These are phyloP conservation scores for Spinus olivaceus DNA, from an alignment of 2,797 vertebrate genomes.

Conservation along the genomic window DNA sequence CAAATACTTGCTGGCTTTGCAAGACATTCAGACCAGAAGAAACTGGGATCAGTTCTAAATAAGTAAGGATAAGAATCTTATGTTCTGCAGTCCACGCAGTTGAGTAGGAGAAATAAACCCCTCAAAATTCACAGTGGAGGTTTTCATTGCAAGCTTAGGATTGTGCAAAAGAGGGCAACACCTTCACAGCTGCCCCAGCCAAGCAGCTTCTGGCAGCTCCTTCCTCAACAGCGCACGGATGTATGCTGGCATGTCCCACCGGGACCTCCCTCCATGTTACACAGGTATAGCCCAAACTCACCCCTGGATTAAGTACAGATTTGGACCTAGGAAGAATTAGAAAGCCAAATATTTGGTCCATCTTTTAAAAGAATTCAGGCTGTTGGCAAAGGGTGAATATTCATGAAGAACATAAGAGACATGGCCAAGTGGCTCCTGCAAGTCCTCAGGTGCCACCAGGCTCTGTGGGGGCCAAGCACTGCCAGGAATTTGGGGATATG, in stretches of 20 bases:
- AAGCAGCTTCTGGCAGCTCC: not conserved
- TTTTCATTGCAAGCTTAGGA: not conserved
- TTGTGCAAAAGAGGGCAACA: not conserved
- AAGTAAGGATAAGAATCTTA: conserved; percentile 11
- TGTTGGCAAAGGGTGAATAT: not conserved
- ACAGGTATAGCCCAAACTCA: not conserved
- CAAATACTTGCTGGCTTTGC: conserved; percentile 60
- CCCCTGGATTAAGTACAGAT: not conserved
- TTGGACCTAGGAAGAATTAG: not conserved
- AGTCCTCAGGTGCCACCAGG: not conserved
- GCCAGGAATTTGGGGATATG: not conserved
- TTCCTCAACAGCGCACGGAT: not conserved
- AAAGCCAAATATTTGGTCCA: not conserved
- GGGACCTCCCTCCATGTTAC: not conserved
- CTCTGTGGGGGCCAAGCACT: not conserved
- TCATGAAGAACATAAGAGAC: fast-evolving
- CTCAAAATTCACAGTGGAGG: not conserved
- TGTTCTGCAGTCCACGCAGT: not conserved
- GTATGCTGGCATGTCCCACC: fast-evolving
- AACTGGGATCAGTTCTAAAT: conserved; percentile 49
- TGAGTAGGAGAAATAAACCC: not conserved
- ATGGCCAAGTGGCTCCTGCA: not conserved
- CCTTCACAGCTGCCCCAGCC: not conserved
- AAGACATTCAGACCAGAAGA: conserved; percentile 46
- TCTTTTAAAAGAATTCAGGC: not conserved